Evolutionary conservation across 2,888 invertebrate species (phyloP).

Genomic region (Corythucha ciliata): DNA sequence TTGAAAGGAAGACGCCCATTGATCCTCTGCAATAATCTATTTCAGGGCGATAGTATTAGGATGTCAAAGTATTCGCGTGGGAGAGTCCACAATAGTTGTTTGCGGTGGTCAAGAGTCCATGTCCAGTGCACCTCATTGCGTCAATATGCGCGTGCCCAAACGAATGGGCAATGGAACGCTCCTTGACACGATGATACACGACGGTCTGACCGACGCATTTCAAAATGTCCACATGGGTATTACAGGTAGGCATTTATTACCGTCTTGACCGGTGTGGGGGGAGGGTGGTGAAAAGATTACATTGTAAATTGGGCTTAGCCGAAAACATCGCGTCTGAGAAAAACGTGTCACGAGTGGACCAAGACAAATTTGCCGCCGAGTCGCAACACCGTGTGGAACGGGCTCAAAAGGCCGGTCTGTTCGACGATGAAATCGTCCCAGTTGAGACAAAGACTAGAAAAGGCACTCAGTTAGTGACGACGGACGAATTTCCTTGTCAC

Average conservation of each 20-base stretch:
- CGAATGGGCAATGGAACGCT: conserved; percentile 57
- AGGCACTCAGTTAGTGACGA: conserved; percentile 44
- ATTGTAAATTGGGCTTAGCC: conserved; percentile 45
- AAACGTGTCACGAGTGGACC: conserved; percentile 54
- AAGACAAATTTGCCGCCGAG: conserved; percentile 57
- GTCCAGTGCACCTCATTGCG: conserved; percentile 63
- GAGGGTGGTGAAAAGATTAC: no score
- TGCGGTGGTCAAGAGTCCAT: conserved; percentile 78
- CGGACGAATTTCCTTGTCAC: conserved; percentile 62
- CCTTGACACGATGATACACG: conserved; percentile 56
- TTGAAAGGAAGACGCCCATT: no score
- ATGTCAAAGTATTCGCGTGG: conserved; percentile 55
- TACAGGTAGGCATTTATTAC: conserved; percentile 47
- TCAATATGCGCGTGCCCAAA: conserved; percentile 51
- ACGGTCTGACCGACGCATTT: conserved; percentile 69
- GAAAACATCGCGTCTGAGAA: conserved; percentile 65
- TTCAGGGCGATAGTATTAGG: conserved; percentile 56
- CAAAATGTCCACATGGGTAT: conserved; percentile 66
- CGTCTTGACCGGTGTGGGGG: not conserved
- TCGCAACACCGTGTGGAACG: conserved; percentile 58
- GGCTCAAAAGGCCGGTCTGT: conserved; percentile 54
- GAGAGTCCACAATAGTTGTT: conserved; percentile 57
- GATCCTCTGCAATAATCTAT: conserved; percentile 16
- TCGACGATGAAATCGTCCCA: conserved; percentile 61
- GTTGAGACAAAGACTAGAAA: conserved; percentile 48